Conservation (phyloP, 2,888 invertebrate species). For the Phalangium opilio region DNA sequence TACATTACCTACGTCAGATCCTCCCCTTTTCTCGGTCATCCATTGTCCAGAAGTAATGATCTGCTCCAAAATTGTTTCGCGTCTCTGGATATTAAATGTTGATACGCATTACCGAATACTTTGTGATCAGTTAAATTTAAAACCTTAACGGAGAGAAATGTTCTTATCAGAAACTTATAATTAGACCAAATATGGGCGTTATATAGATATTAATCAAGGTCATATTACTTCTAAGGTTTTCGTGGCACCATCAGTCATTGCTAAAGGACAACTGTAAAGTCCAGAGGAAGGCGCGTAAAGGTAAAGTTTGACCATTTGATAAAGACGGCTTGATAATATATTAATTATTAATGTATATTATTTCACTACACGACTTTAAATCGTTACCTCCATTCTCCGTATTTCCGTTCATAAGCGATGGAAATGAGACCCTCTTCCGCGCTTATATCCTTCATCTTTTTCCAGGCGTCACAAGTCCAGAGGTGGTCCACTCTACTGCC, state of each 20-base stretch:
- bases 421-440: conserved; percentile 41
- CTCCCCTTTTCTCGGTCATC: conserved; percentile 43
- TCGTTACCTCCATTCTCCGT: conserved; percentile 27
- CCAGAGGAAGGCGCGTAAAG: conserved; percentile 39
- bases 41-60: conserved; percentile 45
- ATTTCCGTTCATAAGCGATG: conserved; percentile 33
- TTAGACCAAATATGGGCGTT: too few relatives aligned
- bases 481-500: conserved; percentile 37
- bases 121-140: too few relatives aligned
- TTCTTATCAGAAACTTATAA: too few relatives aligned
- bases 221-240: conserved; percentile 36
- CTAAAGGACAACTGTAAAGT: conserved; percentile 40
- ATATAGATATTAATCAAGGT: not conserved
- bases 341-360: too few relatives aligned
- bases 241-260: conserved; percentile 45
- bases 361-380: too few relatives aligned
- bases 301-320: conserved; percentile 38
- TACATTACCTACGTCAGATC: conserved; percentile 39
- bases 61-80: conserved; percentile 39
- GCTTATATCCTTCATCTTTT: conserved; percentile 35
- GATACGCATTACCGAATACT: conserved; percentile 20
- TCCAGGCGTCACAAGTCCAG: conserved; percentile 39
- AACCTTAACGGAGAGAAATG: too few relatives aligned
- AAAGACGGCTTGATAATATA: conserved; percentile 32
- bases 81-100: conserved; percentile 32